Evolutionary conservation across 2,113 vertebrate genomes (phyloP).

Genomic region (Chitala chitala): DNA sequence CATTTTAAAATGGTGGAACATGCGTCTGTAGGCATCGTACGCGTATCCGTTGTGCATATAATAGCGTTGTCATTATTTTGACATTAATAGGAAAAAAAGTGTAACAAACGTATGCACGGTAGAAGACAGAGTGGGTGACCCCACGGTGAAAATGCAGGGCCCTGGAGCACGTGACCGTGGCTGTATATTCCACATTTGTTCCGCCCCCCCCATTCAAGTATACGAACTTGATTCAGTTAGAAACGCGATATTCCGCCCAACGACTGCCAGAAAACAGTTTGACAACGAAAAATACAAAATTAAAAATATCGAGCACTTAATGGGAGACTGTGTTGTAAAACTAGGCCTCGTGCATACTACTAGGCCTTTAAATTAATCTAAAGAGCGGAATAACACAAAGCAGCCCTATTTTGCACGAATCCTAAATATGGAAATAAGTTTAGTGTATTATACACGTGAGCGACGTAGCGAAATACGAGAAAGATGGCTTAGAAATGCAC

Average conservation of each 20-base stretch:
- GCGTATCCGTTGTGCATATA: not conserved
- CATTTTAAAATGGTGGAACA: not conserved
- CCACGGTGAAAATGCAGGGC: not conserved
- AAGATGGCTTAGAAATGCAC: not conserved
- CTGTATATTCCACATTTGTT: slow-evolving; percentile 3
- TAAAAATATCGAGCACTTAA: not conserved
- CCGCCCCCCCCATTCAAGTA: not conserved
- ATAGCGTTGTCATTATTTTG: not conserved
- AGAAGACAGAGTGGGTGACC: not conserved
- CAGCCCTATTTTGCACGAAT: not conserved
- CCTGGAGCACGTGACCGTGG: slow-evolving; percentile 13
- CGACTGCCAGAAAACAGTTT: not conserved
- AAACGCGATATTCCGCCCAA: not conserved
- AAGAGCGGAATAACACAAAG: not conserved
- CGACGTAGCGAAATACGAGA: too few relatives aligned
- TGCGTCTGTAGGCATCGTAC: not conserved
- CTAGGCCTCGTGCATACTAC: not conserved
- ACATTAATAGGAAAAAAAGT: not conserved
- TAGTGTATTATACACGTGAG: too few relatives aligned
- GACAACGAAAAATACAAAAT: not conserved
- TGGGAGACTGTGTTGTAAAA: not conserved
- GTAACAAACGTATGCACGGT: not conserved
- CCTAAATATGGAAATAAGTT: too few relatives aligned
- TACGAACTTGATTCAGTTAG: not conserved
- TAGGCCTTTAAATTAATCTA: not conserved